These are phyloP conservation scores for Brachypalpus laphriformis DNA, from an alignment of 2,888 invertebrate genomes.

Conservation along the genomic window DNA sequence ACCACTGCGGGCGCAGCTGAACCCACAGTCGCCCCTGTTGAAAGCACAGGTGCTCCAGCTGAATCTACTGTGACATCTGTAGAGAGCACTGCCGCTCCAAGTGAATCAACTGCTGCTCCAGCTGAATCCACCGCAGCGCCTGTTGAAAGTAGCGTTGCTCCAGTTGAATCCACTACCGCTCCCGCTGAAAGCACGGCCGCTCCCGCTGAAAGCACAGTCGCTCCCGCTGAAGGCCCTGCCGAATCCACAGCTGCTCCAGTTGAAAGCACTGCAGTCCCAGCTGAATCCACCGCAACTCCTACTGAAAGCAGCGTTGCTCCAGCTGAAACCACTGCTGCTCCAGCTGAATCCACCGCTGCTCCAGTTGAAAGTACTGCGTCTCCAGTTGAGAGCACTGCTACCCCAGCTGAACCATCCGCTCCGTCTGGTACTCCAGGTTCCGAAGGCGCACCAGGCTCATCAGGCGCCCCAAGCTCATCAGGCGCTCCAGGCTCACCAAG, in stretches of 20 bases:
- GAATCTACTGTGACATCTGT: background rate
- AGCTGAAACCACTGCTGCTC: background rate
- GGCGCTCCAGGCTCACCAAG: background rate
- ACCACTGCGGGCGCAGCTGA: constrained; percentile 7
- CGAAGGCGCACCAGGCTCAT: background rate
- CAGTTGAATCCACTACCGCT: background rate
- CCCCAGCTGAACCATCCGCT: background rate
- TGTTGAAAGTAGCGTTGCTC: background rate
- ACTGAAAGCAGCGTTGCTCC: background rate
- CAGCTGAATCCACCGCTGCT: background rate
- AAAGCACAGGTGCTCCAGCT: background rate
- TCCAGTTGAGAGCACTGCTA: background rate
- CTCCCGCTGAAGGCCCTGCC: constrained; percentile 6
- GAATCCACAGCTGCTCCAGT: background rate
- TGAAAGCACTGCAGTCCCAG: constrained; percentile 10
- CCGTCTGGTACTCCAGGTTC: background rate
- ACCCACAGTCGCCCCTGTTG: background rate
- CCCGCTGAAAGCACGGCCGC: background rate
- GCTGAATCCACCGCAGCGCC: background rate
- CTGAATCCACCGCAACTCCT: background rate
- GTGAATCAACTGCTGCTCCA: constrained; percentile 19
- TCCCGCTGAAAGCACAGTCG: background rate
- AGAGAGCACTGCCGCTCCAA: constrained; percentile 1
- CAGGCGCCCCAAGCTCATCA: background rate
- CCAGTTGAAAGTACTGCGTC: background rate